A percentile compares a stretch with the other conserved stretches of the same genome.
phyloP scores from a whole-genome alignment of 2,888 invertebrate species.

The Drosophila paramelanica region DNA sequence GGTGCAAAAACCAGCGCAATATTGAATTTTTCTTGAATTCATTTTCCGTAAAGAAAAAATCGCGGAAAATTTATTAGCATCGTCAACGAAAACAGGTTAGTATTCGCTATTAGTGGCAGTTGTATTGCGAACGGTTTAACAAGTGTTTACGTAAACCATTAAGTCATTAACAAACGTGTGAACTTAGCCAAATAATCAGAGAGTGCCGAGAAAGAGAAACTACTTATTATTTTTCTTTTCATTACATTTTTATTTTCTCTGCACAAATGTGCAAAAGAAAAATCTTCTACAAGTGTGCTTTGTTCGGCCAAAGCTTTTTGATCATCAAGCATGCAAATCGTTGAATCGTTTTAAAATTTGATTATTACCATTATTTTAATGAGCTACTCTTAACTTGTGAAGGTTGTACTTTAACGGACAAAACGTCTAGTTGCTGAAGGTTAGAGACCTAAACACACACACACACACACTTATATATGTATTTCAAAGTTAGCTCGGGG shows the following conservation, averaged over 20 bases:
- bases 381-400: slow-evolving; percentile 33
- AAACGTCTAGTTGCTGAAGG: slow-evolving; percentile 46
- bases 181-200: slow-evolving; percentile 18
- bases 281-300: slow-evolving; percentile 1
- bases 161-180: slow-evolving; percentile 5
- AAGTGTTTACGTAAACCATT: slow-evolving; percentile 54
- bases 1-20: slow-evolving; percentile 9
- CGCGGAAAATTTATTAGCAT: slow-evolving; percentile 39
- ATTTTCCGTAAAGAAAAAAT: slow-evolving; percentile 21
- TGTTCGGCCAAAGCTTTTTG: background rate
- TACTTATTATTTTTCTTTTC: slow-evolving; percentile 8
- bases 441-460: slow-evolving; percentile 31
- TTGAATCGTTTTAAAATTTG: background rate
- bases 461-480: slow-evolving; percentile 4
- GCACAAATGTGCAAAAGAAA: slow-evolving; percentile 2
- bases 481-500: slow-evolving; percentile 30
- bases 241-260: slow-evolving; percentile 4
- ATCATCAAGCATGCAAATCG: slow-evolving; percentile 15
- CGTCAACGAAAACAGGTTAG: slow-evolving; percentile 52
- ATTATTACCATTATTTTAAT: background rate
- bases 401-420: slow-evolving; percentile 60
- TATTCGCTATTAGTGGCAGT: slow-evolving; percentile 18
- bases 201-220: background rate
- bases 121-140: slow-evolving; percentile 45
- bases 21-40: slow-evolving; percentile 14